Conservation (phyloP, 2,113 vertebrate species). For the Oryzias woworae region DNA sequence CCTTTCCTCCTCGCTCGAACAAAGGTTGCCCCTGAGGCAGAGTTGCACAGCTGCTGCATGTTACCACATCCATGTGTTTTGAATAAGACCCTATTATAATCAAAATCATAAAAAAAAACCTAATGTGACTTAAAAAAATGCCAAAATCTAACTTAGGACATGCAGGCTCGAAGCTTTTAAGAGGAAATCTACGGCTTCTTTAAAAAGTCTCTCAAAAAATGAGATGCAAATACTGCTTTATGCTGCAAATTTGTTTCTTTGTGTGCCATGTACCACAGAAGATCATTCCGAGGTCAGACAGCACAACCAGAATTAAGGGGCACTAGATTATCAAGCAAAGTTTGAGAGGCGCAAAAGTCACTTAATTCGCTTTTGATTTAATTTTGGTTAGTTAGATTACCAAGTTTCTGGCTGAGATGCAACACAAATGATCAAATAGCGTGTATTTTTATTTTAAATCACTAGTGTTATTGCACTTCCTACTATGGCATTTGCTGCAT, state of each 20-base stretch:
- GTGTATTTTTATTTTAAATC: no score
- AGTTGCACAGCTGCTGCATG: constrained; percentile 77
- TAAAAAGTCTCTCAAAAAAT: constrained; percentile 50
- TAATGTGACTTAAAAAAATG: constrained; percentile 75
- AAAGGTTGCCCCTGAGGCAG: constrained; percentile 77
- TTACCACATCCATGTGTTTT: constrained; percentile 82
- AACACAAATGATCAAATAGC: no score
- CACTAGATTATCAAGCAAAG: no score
- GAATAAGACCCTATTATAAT: constrained; percentile 83
- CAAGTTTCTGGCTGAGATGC: no score
- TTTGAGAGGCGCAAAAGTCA: no score
- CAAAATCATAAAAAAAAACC: constrained; percentile 82
- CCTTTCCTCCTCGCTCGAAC: constrained; percentile 66
- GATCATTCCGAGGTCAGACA: no score
- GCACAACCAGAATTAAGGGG: no score
- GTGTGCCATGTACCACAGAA: no score
- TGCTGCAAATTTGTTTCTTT: constrained; percentile 14
- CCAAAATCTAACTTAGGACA: constrained; percentile 73
- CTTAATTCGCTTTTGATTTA: no score
- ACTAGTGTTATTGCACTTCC: no score
- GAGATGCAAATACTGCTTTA: constrained; percentile 32
- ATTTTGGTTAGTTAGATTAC: no score
- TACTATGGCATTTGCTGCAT: no score
- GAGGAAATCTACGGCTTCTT: constrained; percentile 31
- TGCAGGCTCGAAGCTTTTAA: constrained; percentile 64